Evolutionary conservation across 2,113 vertebrate genomes (phyloP).

Genomic region (Cacatua alba): DNA sequence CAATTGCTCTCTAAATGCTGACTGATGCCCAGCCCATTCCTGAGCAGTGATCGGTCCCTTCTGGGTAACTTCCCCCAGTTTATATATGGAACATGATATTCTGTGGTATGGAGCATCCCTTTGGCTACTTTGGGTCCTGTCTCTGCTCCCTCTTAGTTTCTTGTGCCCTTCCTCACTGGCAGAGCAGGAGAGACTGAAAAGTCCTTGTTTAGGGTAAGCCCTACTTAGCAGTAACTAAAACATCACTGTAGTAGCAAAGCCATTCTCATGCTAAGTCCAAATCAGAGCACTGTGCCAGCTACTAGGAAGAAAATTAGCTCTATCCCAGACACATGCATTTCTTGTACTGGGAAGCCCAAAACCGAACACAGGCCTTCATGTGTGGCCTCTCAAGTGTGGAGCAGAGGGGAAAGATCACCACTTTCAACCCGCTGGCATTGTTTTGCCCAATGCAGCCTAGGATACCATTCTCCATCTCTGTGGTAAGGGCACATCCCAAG

Average conservation of each 20-base stretch:
- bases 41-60: too few relatives aligned
- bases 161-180: neutral
- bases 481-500: neutral
- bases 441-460: neutral
- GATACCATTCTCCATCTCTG: fast-evolving
- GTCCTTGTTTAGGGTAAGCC: neutral
- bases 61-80: too few relatives aligned
- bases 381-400: neutral
- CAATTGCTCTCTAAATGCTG: too few relatives aligned
- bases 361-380: too few relatives aligned
- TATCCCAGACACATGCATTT: neutral
- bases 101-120: too few relatives aligned
- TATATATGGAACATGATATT: too few relatives aligned
- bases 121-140: neutral
- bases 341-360: neutral
- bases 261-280: neutral
- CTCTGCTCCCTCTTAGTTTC: neutral
- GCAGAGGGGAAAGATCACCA: neutral
- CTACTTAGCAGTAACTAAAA: neutral
- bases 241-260: neutral
- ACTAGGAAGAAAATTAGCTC: neutral
- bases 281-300: neutral
- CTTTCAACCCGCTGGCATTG: neutral
- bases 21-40: too few relatives aligned
- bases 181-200: neutral